These are phyloP conservation scores for Subanguina moxae DNA, from an alignment of 1,140 invertebrate species.

Conservation along the genomic window DNA sequence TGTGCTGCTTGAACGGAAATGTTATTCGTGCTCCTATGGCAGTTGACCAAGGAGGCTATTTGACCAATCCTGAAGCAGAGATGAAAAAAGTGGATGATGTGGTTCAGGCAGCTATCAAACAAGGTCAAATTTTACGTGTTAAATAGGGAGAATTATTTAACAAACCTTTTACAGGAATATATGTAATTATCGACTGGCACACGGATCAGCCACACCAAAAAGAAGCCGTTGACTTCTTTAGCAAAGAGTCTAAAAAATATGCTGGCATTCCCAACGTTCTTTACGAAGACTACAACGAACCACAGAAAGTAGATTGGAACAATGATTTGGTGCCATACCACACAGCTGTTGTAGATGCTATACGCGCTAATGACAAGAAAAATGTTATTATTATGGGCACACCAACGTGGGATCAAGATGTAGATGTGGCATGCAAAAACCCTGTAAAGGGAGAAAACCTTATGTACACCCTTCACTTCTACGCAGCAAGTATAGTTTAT, in stretches of 20 bases:
- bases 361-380: background rate
- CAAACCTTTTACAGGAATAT: no score
- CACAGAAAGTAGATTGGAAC: background rate
- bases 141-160: no score
- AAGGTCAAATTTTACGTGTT: constrained; percentile 15
- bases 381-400: constrained; percentile 7
- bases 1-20: constrained; percentile 19
- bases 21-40: constrained; percentile 19
- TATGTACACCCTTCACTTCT: constrained; percentile 5
- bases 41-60: constrained; percentile 19
- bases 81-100: constrained; percentile 3
- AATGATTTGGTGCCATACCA: no score
- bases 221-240: constrained; percentile 18
- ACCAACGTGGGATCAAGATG: constrained; percentile 2
- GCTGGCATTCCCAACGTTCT: background rate
- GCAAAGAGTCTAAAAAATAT: background rate
- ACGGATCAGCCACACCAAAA: background rate
- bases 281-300: constrained; percentile 8
- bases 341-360: background rate
- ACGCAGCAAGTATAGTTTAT: constrained; percentile 3
- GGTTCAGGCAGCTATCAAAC: constrained; percentile 19
- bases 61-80: constrained; percentile 4
- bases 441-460: background rate
- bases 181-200: no score
- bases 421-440: background rate